These are phyloP conservation scores for Cottus gobio DNA, from an alignment of 2,113 vertebrate species.

Conservation along the genomic window DNA sequence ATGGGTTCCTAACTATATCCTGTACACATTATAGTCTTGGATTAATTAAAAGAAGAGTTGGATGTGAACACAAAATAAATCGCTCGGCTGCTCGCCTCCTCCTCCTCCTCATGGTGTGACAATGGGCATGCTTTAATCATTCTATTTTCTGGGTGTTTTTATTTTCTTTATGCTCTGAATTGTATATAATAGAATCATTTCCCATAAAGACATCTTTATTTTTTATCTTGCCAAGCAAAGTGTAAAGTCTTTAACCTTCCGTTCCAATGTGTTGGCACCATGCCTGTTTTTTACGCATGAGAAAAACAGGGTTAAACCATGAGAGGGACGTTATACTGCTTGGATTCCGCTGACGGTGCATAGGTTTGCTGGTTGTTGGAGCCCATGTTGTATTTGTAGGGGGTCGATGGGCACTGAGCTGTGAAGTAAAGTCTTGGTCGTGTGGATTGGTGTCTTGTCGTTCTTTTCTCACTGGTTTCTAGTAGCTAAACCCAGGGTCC, in stretches of 20 bases:
- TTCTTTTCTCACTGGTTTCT: slow-evolving; percentile 23
- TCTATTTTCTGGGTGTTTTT: slow-evolving; percentile 67
- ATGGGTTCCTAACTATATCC: slow-evolving; percentile 37
- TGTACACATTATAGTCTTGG: slow-evolving; percentile 46
- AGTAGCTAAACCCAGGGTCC: too few relatives aligned
- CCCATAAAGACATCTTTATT: slow-evolving; percentile 78
- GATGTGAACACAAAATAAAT: slow-evolving; percentile 46
- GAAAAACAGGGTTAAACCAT: slow-evolving; percentile 67
- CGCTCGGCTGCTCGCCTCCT: slow-evolving; percentile 51
- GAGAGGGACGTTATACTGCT: slow-evolving; percentile 56
- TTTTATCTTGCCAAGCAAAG: slow-evolving; percentile 74
- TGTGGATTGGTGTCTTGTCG: slow-evolving; percentile 39
- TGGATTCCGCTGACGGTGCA: slow-evolving; percentile 57
- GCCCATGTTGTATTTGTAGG: slow-evolving; percentile 50
- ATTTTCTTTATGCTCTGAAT: slow-evolving; percentile 67
- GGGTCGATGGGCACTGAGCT: slow-evolving; percentile 53
- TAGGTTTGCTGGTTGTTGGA: slow-evolving; percentile 38
- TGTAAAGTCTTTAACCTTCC: slow-evolving; percentile 59
- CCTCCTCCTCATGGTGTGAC: slow-evolving; percentile 62
- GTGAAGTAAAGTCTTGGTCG: slow-evolving; percentile 73
- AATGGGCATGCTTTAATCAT: slow-evolving; percentile 77
- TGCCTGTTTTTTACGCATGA: slow-evolving; percentile 75
- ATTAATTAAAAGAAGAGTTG: slow-evolving; percentile 39
- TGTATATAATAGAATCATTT: slow-evolving; percentile 80
- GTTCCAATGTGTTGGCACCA: slow-evolving; percentile 61